phyloP scores from a whole-genome alignment of 2,797 vertebrate genomes.

The Simalia tracyae region DNA sequence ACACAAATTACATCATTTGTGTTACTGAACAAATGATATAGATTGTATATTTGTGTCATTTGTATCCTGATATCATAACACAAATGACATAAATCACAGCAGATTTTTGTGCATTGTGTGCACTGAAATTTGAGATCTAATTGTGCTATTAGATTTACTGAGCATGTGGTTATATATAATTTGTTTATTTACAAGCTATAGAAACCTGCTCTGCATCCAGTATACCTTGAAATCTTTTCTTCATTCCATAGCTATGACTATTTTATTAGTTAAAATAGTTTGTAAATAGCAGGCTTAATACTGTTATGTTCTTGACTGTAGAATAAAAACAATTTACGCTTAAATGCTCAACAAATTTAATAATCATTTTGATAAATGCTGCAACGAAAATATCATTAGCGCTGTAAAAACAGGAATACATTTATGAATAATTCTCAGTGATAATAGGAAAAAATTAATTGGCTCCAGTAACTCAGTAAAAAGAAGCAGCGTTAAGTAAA shows the following conservation, averaged over 20 bases:
- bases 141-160: neutral
- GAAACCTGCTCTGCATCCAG: neutral
- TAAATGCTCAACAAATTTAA: slow-evolving; percentile 45
- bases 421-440: slow-evolving; percentile 48
- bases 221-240: neutral
- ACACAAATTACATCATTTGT: neutral
- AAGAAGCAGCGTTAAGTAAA: slow-evolving; percentile 54
- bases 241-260: neutral
- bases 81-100: neutral
- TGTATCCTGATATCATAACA: neutral
- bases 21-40: neutral
- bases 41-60: neutral
- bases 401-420: slow-evolving; percentile 6
- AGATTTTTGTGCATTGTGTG: neutral
- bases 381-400: slow-evolving; percentile 34
- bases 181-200: neutral
- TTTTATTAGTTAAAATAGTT: neutral
- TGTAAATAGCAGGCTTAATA: neutral
- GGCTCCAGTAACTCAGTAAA: slow-evolving; percentile 71
- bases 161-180: neutral
- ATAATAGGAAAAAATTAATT: slow-evolving; percentile 49
- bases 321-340: slow-evolving; percentile 30
- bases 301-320: neutral
- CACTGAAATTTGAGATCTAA: neutral
- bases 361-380: slow-evolving; percentile 40